phyloP scores from a whole-genome alignment of 2,797 vertebrate genomes.

The Falco novaeseelandiae region DNA sequence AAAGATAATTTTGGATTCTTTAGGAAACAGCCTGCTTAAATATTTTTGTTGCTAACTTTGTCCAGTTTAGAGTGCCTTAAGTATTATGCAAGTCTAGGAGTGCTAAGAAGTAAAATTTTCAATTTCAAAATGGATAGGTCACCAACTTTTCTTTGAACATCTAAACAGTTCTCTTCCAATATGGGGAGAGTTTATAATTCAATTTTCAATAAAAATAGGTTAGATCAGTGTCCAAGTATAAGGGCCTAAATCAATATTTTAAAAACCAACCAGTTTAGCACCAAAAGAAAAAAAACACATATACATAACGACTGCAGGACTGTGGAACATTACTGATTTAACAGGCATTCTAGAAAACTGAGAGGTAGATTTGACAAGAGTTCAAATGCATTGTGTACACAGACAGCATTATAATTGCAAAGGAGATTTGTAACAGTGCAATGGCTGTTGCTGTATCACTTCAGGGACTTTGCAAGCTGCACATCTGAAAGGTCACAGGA shows the following conservation, averaged over 20 bases:
- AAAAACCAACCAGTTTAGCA: conserved; percentile 53
- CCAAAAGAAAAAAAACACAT: background rate
- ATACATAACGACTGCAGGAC: conserved; percentile 46
- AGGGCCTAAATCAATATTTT: conserved; percentile 59
- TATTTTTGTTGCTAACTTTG: background rate
- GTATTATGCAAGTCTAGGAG: background rate
- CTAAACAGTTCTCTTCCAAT: conserved; percentile 14
- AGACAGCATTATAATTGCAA: conserved; percentile 36
- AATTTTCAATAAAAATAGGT: background rate
- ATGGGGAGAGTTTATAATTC: conserved; percentile 26
- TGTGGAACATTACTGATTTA: conserved; percentile 49
- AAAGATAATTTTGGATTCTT: background rate
- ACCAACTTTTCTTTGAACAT: background rate
- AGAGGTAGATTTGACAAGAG: conserved; percentile 16
- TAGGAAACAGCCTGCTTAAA: background rate
- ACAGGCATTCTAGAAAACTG: background rate
- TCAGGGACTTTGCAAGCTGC: background rate
- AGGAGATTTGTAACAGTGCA: background rate
- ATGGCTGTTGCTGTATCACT: background rate
- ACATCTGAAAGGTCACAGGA: background rate
- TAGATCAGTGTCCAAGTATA: conserved; percentile 47
- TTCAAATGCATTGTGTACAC: background rate
- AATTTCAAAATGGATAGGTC: background rate
- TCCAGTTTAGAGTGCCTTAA: background rate
- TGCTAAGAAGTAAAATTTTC: background rate